These are phyloP conservation scores for Orchesella cincta DNA, from an alignment of 1,140 invertebrate species.

Conservation along the genomic window DNA sequence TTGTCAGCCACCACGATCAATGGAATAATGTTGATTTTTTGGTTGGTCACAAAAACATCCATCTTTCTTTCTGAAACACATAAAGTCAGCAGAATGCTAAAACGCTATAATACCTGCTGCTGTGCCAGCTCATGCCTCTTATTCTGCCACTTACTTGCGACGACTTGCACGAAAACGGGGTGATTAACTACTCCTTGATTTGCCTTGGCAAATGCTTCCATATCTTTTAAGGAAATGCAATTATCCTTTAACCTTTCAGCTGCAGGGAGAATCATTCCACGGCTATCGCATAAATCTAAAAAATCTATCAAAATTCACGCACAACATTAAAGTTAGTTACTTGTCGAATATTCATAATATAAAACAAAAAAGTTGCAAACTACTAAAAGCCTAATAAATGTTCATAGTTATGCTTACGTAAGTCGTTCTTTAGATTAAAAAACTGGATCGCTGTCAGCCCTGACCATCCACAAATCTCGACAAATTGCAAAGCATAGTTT, in stretches of 20 bases:
- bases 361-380: no score
- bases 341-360: no score
- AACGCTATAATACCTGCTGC: no score
- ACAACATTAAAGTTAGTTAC: no score
- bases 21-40: neutral
- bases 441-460: neutral
- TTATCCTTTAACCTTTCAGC: neutral
- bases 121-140: no score
- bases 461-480: neutral
- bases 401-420: neutral
- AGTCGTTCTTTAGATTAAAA: neutral
- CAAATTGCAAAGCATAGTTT: no score
- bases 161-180: constrained; percentile 6
- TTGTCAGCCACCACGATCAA: neutral
- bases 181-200: neutral
- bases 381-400: no score
- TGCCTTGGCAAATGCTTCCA: neutral
- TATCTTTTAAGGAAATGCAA: neutral
- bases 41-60: neutral
- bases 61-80: neutral
- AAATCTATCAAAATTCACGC: no score
- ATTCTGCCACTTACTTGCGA: constrained; percentile 5
- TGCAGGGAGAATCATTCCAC: neutral
- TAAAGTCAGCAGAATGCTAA: no score
- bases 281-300: no score